Evolutionary conservation across 2,113 vertebrate genomes (phyloP).

Genomic region (Lampris incognitus): DNA sequence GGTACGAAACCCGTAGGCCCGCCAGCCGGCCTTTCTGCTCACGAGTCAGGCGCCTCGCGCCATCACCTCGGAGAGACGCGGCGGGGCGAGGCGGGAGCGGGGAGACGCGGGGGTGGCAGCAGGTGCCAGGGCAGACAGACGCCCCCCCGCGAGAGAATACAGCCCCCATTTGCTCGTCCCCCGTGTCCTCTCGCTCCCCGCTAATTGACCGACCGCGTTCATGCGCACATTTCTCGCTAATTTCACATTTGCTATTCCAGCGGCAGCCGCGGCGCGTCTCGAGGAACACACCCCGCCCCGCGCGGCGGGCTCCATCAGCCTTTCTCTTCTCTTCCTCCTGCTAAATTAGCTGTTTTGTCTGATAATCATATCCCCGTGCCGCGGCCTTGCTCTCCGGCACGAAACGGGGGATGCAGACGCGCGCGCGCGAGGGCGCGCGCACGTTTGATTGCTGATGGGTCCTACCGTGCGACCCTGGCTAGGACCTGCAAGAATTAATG

Average conservation of each 20-base stretch:
- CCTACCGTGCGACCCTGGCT: too few relatives aligned
- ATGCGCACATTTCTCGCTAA: slow-evolving; percentile 96
- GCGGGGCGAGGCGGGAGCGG: slow-evolving; percentile 4
- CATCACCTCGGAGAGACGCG: not conserved
- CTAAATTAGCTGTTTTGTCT: slow-evolving; percentile 92
- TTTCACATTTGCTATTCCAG: slow-evolving; percentile 98
- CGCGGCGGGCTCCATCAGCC: slow-evolving; percentile 84
- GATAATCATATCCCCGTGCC: slow-evolving; percentile 89
- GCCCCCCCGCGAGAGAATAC: slow-evolving; percentile 59
- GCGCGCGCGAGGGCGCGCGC: not conserved
- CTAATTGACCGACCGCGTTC: slow-evolving; percentile 95
- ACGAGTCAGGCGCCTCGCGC: too few relatives aligned
- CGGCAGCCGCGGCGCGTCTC: slow-evolving; percentile 88
- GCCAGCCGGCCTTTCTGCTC: too few relatives aligned
- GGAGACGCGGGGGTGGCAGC: slow-evolving; percentile 18
- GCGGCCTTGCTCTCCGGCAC: slow-evolving; percentile 79
- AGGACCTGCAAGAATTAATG: too few relatives aligned
- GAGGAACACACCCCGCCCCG: slow-evolving; percentile 89
- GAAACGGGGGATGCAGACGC: slow-evolving; percentile 40
- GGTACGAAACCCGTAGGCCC: too few relatives aligned
- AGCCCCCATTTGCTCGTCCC: slow-evolving; percentile 71
- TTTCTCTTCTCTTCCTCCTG: slow-evolving; percentile 76
- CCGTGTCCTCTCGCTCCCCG: slow-evolving; percentile 72
- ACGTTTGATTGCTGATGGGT: too few relatives aligned
- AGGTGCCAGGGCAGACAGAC: slow-evolving; percentile 48